Evolutionary conservation across 2,113 vertebrate genomes (phyloP), one percentile per base, ranked within the genome.

Genomic region (Sorex araneus): DNA sequence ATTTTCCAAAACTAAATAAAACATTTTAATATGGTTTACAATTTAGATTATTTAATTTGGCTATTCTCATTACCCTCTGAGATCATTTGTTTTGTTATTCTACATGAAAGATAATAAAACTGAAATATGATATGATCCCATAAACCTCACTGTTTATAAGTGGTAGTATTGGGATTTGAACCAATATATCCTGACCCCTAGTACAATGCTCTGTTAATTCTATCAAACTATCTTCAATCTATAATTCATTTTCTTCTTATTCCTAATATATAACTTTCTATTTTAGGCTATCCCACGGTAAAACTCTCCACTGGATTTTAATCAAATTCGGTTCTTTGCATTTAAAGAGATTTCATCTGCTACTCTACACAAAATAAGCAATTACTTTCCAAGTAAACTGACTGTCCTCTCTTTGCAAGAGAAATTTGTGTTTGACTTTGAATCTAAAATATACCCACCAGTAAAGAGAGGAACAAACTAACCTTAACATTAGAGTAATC

Each of bases 1-100:
- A 60, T 12, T 92, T 76, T 84, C 36, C 43, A 67, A 78, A 71
- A 87, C 2, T 45, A 57, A 88, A 45, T 67, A 70, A 67, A 66
- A 60, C 11, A 13, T 73, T 81, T 45, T 34, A 50, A 45, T 76
- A 64, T 71, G 30, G 75, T 86, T 87, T 63, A 90, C 32, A 63
- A 74, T 74, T 71, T 71, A 67, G 73, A 89, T 43, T 32, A 25
- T 32, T 91, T 74, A 8, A 18, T 85, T 91, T 91, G 54, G 73
- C 79, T 91, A 32, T 74, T 69, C 84, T 87, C 28, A 54, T 80
- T 88, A 54, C 16, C 1, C 0, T 79, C 63, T 81, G 4, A 71
- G n/a, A 28, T 79, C 50, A 40, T 70, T 84, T 83, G 28, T 84
- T 87, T 90, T 90, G 18, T 25, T 92, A 28, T 76, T 88, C 13